phyloP scores from a whole-genome alignment of 2,888 invertebrate genomes.

The Camponotus fellah region DNA sequence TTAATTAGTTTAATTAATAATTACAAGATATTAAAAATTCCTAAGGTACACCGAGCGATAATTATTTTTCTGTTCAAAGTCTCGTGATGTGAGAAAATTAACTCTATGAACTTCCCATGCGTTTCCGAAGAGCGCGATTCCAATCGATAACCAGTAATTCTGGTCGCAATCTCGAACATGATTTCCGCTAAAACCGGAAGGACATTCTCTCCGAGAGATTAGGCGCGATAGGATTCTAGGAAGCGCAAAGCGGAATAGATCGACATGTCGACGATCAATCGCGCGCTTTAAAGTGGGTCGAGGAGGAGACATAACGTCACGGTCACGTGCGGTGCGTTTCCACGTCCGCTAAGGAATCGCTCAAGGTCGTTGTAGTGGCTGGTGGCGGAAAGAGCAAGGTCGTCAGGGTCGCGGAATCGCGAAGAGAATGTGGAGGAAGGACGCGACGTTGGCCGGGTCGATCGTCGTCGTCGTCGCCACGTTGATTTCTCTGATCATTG shows the following conservation, averaged over 20 bases:
- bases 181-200: background rate
- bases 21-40: background rate
- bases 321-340: constrained; percentile 36
- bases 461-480: constrained; percentile 54
- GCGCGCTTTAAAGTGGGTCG: constrained; percentile 22
- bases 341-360: constrained; percentile 11
- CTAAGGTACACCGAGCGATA: background rate
- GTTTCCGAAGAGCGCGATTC: constrained; percentile 1
- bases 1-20: background rate
- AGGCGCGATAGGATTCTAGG: background rate
- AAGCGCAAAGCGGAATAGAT: background rate
- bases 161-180: background rate
- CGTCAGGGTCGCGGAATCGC: constrained; percentile 35
- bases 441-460: constrained; percentile 33
- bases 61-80: background rate
- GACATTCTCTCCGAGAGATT: background rate
- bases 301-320: constrained; percentile 9
- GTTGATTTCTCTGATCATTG: constrained; percentile 65
- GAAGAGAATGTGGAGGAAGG: constrained; percentile 45
- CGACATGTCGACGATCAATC: constrained; percentile 28
- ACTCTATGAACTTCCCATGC: background rate
- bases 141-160: background rate
- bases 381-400: constrained; percentile 44
- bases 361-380: constrained; percentile 51
- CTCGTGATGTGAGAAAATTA: background rate